A percentile compares a stretch with the other conserved stretches of the same genome.
These are phyloP conservation scores for Orientallactaga bullata DNA, from an alignment of 2,113 vertebrate species.

Conservation along the genomic window DNA sequence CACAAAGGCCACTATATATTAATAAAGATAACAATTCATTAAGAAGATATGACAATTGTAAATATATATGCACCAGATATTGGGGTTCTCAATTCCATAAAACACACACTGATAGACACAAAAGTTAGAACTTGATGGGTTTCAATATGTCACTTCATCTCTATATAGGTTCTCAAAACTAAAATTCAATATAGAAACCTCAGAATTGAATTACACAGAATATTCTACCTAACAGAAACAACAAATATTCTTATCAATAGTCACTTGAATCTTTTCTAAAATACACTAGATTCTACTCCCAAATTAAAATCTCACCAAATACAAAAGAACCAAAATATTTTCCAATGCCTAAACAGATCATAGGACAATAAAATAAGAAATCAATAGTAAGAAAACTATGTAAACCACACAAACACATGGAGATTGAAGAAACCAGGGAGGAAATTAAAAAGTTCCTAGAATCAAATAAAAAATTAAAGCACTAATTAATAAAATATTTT, in stretches of 20 bases:
- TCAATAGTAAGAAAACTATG: neutral
- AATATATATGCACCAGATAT: neutral
- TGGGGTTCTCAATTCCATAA: neutral
- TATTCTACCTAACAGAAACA: too few relatives aligned
- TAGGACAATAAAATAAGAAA: neutral
- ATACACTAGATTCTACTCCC: neutral
- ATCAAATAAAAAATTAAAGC: too few relatives aligned
- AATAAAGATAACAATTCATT: neutral
- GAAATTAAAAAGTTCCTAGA: too few relatives aligned
- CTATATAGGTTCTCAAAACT: too few relatives aligned
- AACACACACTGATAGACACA: neutral
- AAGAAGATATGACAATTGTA: neutral
- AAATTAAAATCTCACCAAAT: neutral
- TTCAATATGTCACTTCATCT: too few relatives aligned
- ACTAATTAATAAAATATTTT: too few relatives aligned
- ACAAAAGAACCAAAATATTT: too few relatives aligned
- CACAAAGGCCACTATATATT: neutral
- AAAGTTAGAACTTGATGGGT: neutral
- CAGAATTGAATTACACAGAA: too few relatives aligned
- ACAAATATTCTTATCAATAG: too few relatives aligned
- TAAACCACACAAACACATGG: neutral
- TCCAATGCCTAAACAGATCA: neutral
- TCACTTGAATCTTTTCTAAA: neutral
- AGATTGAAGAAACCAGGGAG: neutral
- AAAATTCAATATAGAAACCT: too few relatives aligned